A percentile compares a stretch with the other conserved stretches of the same genome.
Evolutionary conservation across 1,140 invertebrate species (phyloP).

Genomic region (Drosophila mayri): DNA sequence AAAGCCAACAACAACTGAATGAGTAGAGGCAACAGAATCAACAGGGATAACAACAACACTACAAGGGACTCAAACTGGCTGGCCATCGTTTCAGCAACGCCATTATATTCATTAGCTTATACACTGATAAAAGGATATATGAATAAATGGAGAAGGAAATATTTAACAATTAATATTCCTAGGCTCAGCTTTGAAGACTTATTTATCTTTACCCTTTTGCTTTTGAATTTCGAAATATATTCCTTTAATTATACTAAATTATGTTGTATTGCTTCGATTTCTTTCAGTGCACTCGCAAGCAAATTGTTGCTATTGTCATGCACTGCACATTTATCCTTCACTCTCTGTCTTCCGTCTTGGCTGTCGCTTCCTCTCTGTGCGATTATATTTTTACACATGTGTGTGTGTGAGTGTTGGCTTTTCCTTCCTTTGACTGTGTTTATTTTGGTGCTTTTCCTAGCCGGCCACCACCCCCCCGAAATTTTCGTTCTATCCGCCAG

Average conservation of each 20-base stretch:
- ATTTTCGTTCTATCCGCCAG: constrained; percentile 11
- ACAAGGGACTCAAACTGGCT: constrained; percentile 22
- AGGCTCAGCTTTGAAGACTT: neutral
- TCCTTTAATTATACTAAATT: no score
- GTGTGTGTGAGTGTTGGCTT: constrained; percentile 18
- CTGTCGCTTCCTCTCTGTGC: constrained; percentile 11
- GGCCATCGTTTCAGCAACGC: constrained; percentile 74
- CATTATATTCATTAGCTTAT: constrained; percentile 79
- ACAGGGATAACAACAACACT: constrained; percentile 22
- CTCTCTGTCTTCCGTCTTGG: constrained; percentile 8
- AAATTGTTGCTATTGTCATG: constrained; percentile 82
- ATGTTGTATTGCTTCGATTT: neutral
- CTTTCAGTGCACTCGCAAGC: constrained; percentile 21
- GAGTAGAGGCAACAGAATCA: constrained; percentile 24
- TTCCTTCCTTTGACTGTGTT: constrained; percentile 63
- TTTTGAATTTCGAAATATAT: no score
- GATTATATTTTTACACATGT: constrained; percentile 62
- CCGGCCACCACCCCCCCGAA: constrained; percentile 1
- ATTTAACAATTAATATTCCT: no score
- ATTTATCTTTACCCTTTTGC: neutral
- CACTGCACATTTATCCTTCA: constrained; percentile 47
- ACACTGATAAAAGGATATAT: constrained; percentile 4
- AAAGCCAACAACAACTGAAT: constrained; percentile 50
- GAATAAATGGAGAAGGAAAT: no score
- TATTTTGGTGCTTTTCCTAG: constrained; percentile 57